Percentiles rank a stretch among this genome's conserved stretches.
Evolutionary conservation across 2,888 invertebrate genomes (phyloP).

Genomic region (Sympetrum striolatum): DNA sequence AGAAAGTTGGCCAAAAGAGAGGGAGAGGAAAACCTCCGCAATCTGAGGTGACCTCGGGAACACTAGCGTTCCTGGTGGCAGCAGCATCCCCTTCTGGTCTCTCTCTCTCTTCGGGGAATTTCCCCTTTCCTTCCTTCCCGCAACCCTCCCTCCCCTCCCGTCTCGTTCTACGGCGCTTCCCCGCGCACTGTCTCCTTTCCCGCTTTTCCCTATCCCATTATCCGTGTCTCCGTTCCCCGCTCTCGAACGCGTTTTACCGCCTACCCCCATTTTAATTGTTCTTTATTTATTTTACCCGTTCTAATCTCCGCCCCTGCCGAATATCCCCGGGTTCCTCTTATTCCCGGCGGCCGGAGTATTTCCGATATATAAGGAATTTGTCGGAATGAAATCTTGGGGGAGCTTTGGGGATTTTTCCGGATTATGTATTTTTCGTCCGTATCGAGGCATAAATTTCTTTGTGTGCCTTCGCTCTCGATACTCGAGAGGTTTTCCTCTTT

Average conservation of each 20-base stretch:
- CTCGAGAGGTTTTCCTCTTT: too few relatives aligned
- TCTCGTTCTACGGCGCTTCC: background rate
- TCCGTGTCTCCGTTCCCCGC: too few relatives aligned
- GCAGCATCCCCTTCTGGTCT: background rate
- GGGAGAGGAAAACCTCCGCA: background rate
- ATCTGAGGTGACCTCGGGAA: background rate
- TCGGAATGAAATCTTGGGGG: too few relatives aligned
- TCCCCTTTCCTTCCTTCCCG: background rate
- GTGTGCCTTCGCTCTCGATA: too few relatives aligned
- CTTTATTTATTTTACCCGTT: background rate
- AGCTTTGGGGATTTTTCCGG: too few relatives aligned
- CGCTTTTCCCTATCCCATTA: background rate
- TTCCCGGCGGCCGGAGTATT: background rate
- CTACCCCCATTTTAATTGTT: background rate
- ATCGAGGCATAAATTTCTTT: too few relatives aligned
- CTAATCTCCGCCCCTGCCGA: background rate
- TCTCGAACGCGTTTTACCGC: too few relatives aligned
- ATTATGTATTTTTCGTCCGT: too few relatives aligned
- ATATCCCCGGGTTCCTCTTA: background rate
- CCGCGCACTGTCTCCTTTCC: background rate
- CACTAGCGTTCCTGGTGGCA: slow-evolving; percentile 3
- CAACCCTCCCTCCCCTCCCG: background rate
- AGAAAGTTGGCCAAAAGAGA: background rate
- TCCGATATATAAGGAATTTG: too few relatives aligned
- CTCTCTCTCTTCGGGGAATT: background rate